These are phyloP conservation scores for Charina bottae DNA, from an alignment of 2,113 vertebrate genomes.

Conservation along the genomic window DNA sequence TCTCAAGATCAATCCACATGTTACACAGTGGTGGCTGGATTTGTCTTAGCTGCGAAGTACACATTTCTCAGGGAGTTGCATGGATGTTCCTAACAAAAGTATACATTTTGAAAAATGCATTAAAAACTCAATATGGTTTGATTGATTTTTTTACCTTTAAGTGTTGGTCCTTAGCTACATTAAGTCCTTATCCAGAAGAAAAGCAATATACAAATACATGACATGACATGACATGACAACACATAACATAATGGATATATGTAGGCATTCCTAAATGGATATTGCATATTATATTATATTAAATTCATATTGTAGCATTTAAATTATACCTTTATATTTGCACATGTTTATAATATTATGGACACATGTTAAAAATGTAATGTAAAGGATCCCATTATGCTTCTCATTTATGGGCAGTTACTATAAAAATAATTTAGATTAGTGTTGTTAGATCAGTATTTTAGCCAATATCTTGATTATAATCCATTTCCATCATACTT, in stretches of 20 bases:
- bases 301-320: neutral
- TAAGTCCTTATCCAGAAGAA: neutral
- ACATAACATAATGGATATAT: neutral
- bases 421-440: neutral
- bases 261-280: neutral
- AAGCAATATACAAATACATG: neutral
- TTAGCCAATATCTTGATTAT: constrained; percentile 26
- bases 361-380: neutral
- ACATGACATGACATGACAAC: neutral
- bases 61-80: neutral
- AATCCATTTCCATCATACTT: constrained; percentile 39
- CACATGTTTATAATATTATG: neutral
- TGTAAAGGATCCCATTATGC: neutral
- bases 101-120: neutral
- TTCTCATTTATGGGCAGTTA: neutral
- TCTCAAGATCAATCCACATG: neutral
- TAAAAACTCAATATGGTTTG: neutral
- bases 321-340: neutral
- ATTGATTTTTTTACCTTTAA: neutral
- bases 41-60: neutral
- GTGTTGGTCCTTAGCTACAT: neutral
- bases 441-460: neutral
- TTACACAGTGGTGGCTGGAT: neutral
- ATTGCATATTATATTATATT: neutral
- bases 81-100: neutral